Evolutionary conservation across 1,140 invertebrate genomes (phyloP), one percentile per base, ranked within the genome.

Genomic region (Pygmarrhopalites habei): DNA sequence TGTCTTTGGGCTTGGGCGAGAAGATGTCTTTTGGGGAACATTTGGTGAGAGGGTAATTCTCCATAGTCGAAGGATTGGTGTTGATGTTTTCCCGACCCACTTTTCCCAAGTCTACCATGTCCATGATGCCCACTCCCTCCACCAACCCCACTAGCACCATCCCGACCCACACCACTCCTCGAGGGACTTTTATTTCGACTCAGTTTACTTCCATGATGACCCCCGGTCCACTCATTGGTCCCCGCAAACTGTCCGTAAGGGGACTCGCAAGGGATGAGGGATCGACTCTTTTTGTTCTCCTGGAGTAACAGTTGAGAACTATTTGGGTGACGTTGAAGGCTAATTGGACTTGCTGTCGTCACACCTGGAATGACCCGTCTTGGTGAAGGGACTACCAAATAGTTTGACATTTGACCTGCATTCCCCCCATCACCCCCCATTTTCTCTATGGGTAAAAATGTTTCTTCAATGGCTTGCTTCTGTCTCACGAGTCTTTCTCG

Each of bases 1-100:
- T 69, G 64, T 21, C 68, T 35, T 35, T 49, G 58, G 12, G 12
- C 53, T 35, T 35, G 29, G 17, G 58, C 46, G 4, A 69, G 62
- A 44, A 69, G 60, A 62, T 69, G 68, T 61, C 68, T 63, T 52
- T 69, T 69, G 14, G 68, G 68, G 56, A 69, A 69, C 64, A 66
- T 69, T 64, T 69, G 68, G 49, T 69, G 68, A 25, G 61, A 64
- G 1, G 68, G 68, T 3, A 69, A 59, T 62, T 69, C 68, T 30
- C 68, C 68, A 35, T 69, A 69, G 55, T 69, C 68, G 62, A 69
- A 69, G 14, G 61, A 64, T 43, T 58, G 58, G 41, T 69, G 62
- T 28, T 17, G 7, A 39, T 19, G n/a, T 17, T 43, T 47, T 5
- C 30, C 41, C 3, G 2, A 28, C 41, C 3, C 7, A 28, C 26